Percentiles rank a stretch among this genome's conserved stretches.
Conservation (phyloP, 2,113 vertebrate species). For the Ciconia boyciana region DNA sequence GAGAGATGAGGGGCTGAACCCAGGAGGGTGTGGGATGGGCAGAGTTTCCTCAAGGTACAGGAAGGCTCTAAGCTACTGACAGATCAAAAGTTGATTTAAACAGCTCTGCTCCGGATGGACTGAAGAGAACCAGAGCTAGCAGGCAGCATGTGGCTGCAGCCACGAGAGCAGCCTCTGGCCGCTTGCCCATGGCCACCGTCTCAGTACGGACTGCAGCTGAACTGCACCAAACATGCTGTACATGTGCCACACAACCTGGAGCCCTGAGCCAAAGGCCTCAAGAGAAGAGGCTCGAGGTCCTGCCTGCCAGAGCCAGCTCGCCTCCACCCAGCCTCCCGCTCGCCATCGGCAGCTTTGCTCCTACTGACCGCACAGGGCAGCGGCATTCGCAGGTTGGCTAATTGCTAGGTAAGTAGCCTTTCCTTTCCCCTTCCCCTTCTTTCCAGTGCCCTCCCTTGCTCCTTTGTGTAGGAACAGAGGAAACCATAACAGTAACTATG, state of each 20-base stretch:
- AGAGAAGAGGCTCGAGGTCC: neutral
- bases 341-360: fast-evolving
- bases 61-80: neutral
- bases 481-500: neutral
- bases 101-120: neutral
- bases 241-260: neutral
- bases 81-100: neutral
- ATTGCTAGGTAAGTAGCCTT: neutral
- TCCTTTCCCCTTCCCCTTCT: neutral
- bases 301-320: neutral
- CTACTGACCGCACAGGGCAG: neutral
- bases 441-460: neutral
- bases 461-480: neutral
- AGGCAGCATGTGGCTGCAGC: neutral
- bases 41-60: neutral
- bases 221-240: fast-evolving
- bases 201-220: neutral
- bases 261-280: neutral
- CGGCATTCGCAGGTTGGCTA: neutral
- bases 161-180: neutral
- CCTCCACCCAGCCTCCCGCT: neutral
- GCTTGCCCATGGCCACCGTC: neutral
- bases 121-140: neutral
- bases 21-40: neutral
- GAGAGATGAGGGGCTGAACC: neutral